Evolutionary conservation across 2,888 invertebrate genomes (phyloP), one percentile per base, ranked within the genome.

Genomic region (Epistrophe grossulariae): DNA sequence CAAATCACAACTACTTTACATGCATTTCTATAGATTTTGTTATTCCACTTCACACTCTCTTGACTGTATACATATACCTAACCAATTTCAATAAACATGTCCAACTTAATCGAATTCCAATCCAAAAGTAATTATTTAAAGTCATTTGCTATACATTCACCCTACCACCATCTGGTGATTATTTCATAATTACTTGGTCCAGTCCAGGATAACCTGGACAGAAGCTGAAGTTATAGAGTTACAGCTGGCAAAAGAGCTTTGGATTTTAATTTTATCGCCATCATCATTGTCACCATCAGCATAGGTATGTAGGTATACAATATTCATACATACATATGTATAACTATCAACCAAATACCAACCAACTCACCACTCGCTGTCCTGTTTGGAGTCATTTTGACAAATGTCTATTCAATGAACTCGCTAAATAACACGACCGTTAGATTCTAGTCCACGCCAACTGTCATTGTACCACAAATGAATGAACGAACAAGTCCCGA

Each of bases 321-420:
- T 24, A 24, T 24, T 1, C 24, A 24, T 24, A 24, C 3, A 24
- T 9, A 35, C 9, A 9, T 35, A 1, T 35, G 35, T 35, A 35
- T 28, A n/a, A n/a, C n/a, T n/a, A 52, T 11, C 6, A 15, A 24
- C 13, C 24, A 3, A 24, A 1, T 24, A 43, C 24, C 45, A 35
- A 35, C 48, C 24, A 66, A 31, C 8, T 19, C 50, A 19, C 15
- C 35, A 31, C 48, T 15, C 13, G 35, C 52, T 11, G 35, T 70
- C 40, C n/a, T 55, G 77, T 85, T 60, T 19, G 17, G 19, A 78
- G 79, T 70, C 82, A 79, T 74, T 82, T 82, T 87, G 85, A 87
- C 85, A 87, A 87, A 87, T 87, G 82, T 79, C 85, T 82, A 82
- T 73, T 79, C 85, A 85, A 85, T 85, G 85, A 85, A 82, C 79